These are phyloP conservation scores for Macrophya alboannulata DNA, from an alignment of 2,888 invertebrate genomes.

Conservation along the genomic window DNA sequence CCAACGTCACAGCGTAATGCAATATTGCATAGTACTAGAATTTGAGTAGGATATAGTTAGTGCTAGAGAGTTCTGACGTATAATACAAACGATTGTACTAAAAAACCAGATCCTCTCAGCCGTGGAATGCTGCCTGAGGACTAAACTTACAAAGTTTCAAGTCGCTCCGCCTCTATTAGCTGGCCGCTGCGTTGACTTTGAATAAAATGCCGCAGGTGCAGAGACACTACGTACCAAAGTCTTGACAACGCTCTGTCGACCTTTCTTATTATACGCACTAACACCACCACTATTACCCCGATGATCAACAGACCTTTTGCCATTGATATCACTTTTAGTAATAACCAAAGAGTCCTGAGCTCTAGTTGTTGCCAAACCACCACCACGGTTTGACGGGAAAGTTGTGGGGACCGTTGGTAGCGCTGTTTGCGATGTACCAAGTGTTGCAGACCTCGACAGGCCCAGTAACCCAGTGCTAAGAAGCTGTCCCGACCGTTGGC, in stretches of 20 bases:
- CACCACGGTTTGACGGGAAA: constrained; percentile 30
- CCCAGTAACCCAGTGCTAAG: constrained; percentile 58
- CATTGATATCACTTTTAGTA: constrained; percentile 34
- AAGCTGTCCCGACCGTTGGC: constrained; percentile 70
- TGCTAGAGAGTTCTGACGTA: not conserved
- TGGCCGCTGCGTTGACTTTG: constrained; percentile 55
- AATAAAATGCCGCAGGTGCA: constrained; percentile 13
- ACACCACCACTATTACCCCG: constrained; percentile 48
- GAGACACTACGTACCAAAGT: constrained; percentile 48
- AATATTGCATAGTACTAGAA: constrained; percentile 29
- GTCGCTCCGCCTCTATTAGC: constrained; percentile 53
- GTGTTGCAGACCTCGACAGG: constrained; percentile 55
- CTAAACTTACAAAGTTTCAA: constrained; percentile 46
- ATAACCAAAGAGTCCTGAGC: constrained; percentile 54
- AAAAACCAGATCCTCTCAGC: constrained; percentile 28
- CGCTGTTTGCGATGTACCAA: constrained; percentile 75
- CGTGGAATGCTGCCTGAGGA: constrained; percentile 54
- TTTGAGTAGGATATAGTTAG: constrained; percentile 46
- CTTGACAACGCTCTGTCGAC: constrained; percentile 53
- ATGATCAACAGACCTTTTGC: constrained; percentile 3
- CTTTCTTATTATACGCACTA: constrained; percentile 53
- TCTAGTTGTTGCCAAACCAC: constrained; percentile 57
- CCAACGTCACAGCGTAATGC: constrained; percentile 46
- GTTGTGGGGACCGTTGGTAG: constrained; percentile 72
- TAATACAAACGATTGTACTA: not conserved